phyloP scores from a whole-genome alignment of 2,113 vertebrate genomes.

The Sturnira hondurensis region DNA sequence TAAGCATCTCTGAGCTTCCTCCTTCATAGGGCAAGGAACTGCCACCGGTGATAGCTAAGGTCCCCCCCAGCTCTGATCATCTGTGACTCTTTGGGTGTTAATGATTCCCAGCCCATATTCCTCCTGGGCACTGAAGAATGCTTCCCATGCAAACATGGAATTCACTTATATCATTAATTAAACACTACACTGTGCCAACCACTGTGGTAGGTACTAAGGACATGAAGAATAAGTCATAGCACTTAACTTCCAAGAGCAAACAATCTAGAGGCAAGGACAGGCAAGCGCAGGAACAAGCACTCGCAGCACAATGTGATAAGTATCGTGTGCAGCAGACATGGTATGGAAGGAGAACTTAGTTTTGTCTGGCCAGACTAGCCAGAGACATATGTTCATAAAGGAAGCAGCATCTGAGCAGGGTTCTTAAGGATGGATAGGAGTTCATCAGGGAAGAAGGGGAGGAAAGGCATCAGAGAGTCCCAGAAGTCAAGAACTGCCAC shows the following conservation, averaged over 20 bases:
- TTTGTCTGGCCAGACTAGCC: background rate
- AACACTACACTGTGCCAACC: background rate
- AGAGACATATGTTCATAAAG: background rate
- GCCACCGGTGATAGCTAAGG: background rate
- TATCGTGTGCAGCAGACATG: background rate
- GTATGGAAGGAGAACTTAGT: background rate
- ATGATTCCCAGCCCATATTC: background rate
- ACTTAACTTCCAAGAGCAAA: background rate
- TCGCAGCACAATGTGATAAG: background rate
- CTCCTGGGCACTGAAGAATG: background rate
- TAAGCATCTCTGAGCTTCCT: background rate
- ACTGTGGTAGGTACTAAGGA: background rate
- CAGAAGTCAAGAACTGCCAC: background rate
- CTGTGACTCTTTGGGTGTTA: background rate
- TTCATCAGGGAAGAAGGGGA: background rate
- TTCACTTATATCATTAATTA: background rate
- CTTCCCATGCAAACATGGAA: background rate
- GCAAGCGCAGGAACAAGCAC: background rate
- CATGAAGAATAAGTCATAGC: background rate
- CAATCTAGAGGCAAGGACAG: background rate
- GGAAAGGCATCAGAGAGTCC: background rate
- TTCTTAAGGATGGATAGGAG: background rate
- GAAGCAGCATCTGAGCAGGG: background rate
- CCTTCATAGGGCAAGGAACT: background rate
- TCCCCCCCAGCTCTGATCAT: background rate